Conservation (phyloP, 2,888 invertebrate species). For the Tachystola acroxantha region DNA sequence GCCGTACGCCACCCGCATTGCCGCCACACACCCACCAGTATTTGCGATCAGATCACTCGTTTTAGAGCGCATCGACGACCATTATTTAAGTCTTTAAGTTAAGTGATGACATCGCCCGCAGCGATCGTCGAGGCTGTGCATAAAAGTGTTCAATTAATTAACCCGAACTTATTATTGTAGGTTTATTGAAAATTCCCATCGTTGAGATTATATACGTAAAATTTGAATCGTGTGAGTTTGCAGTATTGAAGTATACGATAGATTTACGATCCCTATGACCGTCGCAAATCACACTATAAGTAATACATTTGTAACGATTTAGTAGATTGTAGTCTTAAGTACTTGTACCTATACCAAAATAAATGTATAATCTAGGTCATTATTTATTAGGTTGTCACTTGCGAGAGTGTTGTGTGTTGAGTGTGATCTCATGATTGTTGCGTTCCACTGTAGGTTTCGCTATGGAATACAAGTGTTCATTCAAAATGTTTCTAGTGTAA, state of each 20-base stretch:
- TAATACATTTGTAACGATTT: conserved; percentile 34
- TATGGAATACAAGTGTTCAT: conserved; percentile 56
- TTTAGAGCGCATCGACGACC: conserved; percentile 74
- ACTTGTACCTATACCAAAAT: conserved; percentile 73
- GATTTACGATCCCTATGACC: conserved; percentile 42
- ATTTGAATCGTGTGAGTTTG: conserved; percentile 45
- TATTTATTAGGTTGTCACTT: conserved; percentile 69
- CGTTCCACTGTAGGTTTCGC: conserved; percentile 39
- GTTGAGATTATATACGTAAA: conserved; percentile 59
- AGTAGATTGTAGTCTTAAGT: conserved; percentile 44
- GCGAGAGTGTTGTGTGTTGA: conserved; percentile 54
- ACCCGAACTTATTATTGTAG: conserved; percentile 49
- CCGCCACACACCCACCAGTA: conserved; percentile 68
- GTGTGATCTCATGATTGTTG: conserved; percentile 68
- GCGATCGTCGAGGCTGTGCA: conserved; percentile 74
- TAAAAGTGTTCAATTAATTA: conserved; percentile 73
- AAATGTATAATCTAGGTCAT: conserved; percentile 64
- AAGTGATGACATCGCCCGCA: conserved; percentile 59
- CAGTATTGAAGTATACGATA: conserved; percentile 54
- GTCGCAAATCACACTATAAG: conserved; percentile 43
- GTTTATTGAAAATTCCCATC: conserved; percentile 64
- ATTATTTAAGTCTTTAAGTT: conserved; percentile 60
- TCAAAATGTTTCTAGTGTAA: conserved; percentile 39
- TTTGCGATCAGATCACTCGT: conserved; percentile 67
- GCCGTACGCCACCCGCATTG: conserved; percentile 15